Evolutionary conservation across 1,140 invertebrate genomes (phyloP).

Genomic region (Zaprionus davidi): DNA sequence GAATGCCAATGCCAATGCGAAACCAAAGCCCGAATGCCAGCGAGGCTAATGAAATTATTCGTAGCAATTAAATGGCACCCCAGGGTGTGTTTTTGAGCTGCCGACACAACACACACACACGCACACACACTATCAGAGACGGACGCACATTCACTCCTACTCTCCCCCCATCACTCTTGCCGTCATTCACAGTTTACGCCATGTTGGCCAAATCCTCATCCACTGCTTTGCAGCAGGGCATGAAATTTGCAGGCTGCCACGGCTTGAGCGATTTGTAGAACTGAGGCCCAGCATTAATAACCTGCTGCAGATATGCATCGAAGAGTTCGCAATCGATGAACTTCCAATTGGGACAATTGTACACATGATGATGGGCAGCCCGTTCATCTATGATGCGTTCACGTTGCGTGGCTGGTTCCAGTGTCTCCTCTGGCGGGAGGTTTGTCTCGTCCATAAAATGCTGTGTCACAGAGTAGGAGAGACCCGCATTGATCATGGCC

Average conservation of each 20-base stretch:
- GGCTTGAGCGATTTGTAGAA: constrained; percentile 30
- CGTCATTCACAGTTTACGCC: background rate
- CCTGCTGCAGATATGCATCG: constrained; percentile 41
- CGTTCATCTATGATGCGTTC: constrained; percentile 88
- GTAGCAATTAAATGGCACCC: constrained; percentile 71
- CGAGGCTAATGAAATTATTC: constrained; percentile 74
- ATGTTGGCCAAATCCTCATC: background rate
- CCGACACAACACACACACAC: background rate
- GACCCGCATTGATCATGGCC: constrained; percentile 87
- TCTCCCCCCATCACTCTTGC: background rate
- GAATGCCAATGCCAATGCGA: constrained; percentile 36
- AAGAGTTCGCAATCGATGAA: constrained; percentile 46
- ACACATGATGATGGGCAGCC: constrained; percentile 51
- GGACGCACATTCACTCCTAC: constrained; percentile 7
- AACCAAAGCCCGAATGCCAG: constrained; percentile 51
- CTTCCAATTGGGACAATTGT: constrained; percentile 51
- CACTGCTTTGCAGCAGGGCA: constrained; percentile 27
- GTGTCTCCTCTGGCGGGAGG: background rate
- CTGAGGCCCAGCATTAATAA: constrained; percentile 20
- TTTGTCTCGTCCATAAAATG: constrained; percentile 1
- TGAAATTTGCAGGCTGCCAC: background rate
- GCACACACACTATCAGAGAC: background rate
- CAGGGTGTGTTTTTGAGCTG: constrained; percentile 58
- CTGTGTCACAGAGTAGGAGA: constrained; percentile 86
- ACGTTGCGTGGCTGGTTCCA: constrained; percentile 78